Evolutionary conservation across 2,888 invertebrate genomes (phyloP), one percentile per base, ranked within the genome.

Genomic region (Drosophila meridiana): DNA sequence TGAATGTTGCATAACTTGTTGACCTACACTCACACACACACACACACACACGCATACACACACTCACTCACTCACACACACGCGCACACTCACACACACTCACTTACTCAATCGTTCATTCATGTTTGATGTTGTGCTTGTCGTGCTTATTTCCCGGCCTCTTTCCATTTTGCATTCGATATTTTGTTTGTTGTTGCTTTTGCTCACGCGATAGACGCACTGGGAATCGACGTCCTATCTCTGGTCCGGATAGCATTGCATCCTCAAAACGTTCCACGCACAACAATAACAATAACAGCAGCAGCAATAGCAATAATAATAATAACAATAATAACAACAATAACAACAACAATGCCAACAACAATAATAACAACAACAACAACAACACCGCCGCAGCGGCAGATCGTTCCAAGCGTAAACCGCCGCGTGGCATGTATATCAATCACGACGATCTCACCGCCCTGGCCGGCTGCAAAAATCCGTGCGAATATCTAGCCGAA

Each of bases 371-470:
- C 5, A 55, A 38, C 53, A 20, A 20, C 53, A 20, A 20, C 20
- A 55, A 91, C 69, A 92, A 90, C 82, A 73, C 55, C 43, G 92
- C 93, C 8, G 75, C 78, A 4, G 76, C 83, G 13, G 91, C 92
- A 59, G 92, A 94, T 78, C 93, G 93, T 93, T 95, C 95, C 94
- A 96, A 96, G 94, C 96, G 98, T 92, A 97, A 97, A 93, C 97
- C 99, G 90, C 99, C 99, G 75, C 96, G 97, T 91, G 99, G 99
- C 94, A 98, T 99, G 96, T 97, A 98, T 95, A 97, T 99, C 94
- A 98, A 98, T 95, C 97, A 98, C 94, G 99, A 99, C 94, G 99
- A 99, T 95, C 95, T 99, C 93, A 96, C 97, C 86, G 96, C 97
- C 88, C 96, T 99, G 95, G 98, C 98, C 74, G 90, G 90, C 80